Percentiles rank a stretch among this genome's conserved stretches.
phyloP scores from a whole-genome alignment of 2,113 vertebrate genomes.

The Sylvietta virens region DNA sequence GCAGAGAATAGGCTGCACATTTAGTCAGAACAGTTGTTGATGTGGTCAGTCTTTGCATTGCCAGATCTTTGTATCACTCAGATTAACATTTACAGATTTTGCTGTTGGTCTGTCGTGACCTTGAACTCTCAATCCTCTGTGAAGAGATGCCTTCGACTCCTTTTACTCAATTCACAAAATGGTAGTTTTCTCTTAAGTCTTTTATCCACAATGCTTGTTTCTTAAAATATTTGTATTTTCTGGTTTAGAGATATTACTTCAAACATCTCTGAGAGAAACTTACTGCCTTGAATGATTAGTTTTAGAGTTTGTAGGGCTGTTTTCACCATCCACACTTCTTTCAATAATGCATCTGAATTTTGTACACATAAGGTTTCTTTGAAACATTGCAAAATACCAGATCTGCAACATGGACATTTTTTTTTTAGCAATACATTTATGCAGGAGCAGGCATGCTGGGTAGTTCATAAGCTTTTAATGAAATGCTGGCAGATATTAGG shows the following conservation, averaged over 20 bases:
- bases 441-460: constrained; percentile 20
- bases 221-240: background rate
- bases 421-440: constrained; percentile 50
- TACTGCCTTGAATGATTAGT: background rate
- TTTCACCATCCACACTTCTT: background rate
- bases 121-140: background rate
- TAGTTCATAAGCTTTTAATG: constrained; percentile 69
- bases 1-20: background rate
- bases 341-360: constrained; percentile 25
- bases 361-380: constrained; percentile 27
- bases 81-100: background rate
- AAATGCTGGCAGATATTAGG: constrained; percentile 57
- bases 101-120: background rate
- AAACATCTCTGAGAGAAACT: background rate
- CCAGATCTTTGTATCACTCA: background rate
- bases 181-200: background rate
- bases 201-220: background rate
- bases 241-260: background rate
- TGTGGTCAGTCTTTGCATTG: background rate
- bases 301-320: constrained; percentile 22
- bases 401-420: background rate
- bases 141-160: background rate
- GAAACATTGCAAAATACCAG: constrained; percentile 26
- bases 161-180: background rate
- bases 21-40: background rate